Percentiles rank a stretch among this genome's conserved stretches.
Conservation (phyloP, 2,113 vertebrate genomes). For the Phoxinus phoxinus region DNA sequence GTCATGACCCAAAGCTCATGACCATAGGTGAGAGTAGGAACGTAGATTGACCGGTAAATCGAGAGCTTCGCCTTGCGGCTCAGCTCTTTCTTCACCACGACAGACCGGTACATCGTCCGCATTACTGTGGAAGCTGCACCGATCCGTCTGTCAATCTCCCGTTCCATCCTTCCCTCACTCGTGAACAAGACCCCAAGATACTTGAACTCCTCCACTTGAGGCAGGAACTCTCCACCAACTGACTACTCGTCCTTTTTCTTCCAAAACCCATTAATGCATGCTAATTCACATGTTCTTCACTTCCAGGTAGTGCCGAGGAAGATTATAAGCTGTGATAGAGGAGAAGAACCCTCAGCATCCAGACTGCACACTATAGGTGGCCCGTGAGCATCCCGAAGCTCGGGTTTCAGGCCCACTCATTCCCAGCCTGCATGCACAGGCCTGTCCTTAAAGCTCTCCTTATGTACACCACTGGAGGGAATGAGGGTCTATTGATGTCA, state of each 20-base stretch:
- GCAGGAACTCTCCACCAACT: too few relatives aligned
- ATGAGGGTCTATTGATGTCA: slow-evolving; percentile 54
- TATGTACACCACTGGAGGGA: slow-evolving; percentile 23
- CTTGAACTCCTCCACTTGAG: too few relatives aligned
- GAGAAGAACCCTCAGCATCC: slow-evolving; percentile 11
- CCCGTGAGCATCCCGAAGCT: slow-evolving; percentile 12
- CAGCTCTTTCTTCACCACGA: too few relatives aligned
- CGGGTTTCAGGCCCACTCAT: slow-evolving; percentile 11
- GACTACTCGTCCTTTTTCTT: background rate
- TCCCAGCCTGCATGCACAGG: slow-evolving; percentile 31
- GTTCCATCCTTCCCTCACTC: too few relatives aligned
- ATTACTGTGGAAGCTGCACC: too few relatives aligned
- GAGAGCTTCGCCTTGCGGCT: too few relatives aligned
- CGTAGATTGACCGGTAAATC: too few relatives aligned
- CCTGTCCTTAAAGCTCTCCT: slow-evolving; percentile 43
- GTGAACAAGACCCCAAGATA: too few relatives aligned
- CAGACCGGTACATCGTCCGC: too few relatives aligned
- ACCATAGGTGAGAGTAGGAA: too few relatives aligned
- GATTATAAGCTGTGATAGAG: background rate
- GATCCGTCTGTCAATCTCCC: too few relatives aligned
- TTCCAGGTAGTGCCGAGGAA: background rate
- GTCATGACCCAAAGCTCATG: too few relatives aligned
- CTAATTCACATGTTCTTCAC: background rate
- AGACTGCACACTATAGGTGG: slow-evolving; percentile 36
- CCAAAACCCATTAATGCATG: background rate